Base-by-base conservation (phyloP, 2,797 vertebrate species). In the Epinephelus coioides region DNA sequence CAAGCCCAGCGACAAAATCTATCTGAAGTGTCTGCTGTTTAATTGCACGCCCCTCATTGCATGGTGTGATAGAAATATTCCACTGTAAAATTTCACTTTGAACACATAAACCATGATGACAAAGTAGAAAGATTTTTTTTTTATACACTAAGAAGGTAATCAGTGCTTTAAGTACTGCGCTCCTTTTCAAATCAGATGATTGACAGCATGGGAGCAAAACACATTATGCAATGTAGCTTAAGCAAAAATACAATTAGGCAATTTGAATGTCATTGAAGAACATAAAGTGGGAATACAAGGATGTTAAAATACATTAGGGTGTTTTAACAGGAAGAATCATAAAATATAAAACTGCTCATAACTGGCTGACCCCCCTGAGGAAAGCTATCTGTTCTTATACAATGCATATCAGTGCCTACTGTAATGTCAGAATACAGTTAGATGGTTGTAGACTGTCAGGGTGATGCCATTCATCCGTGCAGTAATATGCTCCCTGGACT, bases 1-100 rank as follows among this genome's bases (percentile, higher is more conserved):
- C 43, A 66, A 82, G 13, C 68, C 13, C 56, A 23, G 14, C 0
- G 46, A 82, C 74, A 66, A 81, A 82, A 88, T 89, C 78, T 84
- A 19, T 76, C 53, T 79, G 62, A 81, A 79, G 56, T 55, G 66
- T 78, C 34, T 79, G 49, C 21, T 21, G 78, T 47, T 67, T 82
- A 23, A 70, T 73, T 50, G 9, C 13, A 46, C 23, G 19, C 12
- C 1, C 27, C 19, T 23, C 3, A 46, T 40, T 74, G 17, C 46
- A 70, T 47, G 7, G 47, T 65, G 38, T 40, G 27, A 77, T 56
- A 54, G 59, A 69, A 80, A 56, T 38, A 60, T 47, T 57, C 17
- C 27, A 25, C 34, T 49, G 49, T 78, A 14, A 63, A 72, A 18
- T 47, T 73, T 6, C 34, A 6, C 25, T 56, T 55, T 78, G 25